These are phyloP conservation scores for Saiga tatarica DNA, from an alignment of 2,113 vertebrate species.

Conservation along the genomic window DNA sequence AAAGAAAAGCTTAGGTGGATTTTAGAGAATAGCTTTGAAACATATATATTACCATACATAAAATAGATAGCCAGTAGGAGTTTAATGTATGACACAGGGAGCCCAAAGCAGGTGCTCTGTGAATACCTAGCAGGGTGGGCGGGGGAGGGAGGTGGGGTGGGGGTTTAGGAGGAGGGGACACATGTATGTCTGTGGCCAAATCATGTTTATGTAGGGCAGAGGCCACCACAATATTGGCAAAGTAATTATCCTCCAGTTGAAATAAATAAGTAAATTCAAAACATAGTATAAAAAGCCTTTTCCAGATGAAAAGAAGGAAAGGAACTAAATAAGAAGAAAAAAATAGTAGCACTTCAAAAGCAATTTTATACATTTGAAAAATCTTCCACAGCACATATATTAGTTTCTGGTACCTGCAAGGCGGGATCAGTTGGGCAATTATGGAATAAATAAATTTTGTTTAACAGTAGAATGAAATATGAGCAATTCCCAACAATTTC, in stretches of 20 bases:
- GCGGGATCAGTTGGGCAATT: background rate
- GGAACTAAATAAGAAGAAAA: background rate
- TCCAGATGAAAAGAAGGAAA: background rate
- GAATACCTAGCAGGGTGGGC: background rate
- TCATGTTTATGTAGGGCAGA: background rate
- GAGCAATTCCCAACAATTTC: background rate
- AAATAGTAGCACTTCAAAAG: background rate
- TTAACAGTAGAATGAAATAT: background rate
- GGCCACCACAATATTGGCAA: background rate
- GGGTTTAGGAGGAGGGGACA: background rate
- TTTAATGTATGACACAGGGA: background rate
- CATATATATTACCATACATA: background rate
- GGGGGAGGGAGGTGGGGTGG: accelerated
- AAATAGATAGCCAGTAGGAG: background rate
- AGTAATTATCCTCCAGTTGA: background rate
- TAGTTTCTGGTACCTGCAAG: background rate
- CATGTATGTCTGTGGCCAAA: background rate
- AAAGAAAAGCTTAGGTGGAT: background rate
- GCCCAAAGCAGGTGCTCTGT: background rate
- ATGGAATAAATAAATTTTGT: background rate
- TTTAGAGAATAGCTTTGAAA: background rate
- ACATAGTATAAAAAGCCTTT: background rate
- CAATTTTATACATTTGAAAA: background rate
- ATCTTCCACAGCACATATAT: background rate
- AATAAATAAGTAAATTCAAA: background rate